Evolutionary conservation across 2,113 vertebrate species (phyloP), one percentile per base, ranked within the genome.

Genomic region (Mixornis gularis): DNA sequence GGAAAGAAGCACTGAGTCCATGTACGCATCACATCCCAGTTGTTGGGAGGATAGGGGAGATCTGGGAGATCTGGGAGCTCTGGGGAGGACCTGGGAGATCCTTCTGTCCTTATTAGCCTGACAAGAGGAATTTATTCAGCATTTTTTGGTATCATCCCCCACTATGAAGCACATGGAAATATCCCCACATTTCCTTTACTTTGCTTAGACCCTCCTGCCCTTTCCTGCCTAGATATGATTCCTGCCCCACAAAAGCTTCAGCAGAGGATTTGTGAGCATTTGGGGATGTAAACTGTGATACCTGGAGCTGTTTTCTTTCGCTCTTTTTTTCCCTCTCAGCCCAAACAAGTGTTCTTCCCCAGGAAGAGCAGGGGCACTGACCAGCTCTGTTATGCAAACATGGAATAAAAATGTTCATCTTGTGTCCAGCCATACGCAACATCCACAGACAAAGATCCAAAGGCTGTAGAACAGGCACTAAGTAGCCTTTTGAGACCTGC

Each of bases 191-290:
- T 29, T 34, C 10, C n/a, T 29, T 68, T 27, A 4, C 13, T 29
- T 17, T 34, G 29, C 40, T 48, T 5, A 14, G 7, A n/a, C 7
- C 34, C n/a, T 53, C 0, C 0, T 32, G 59, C 15, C 22, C 41
- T 44, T 40, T 36, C 34, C 53, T 19, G 25, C 27, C 34, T 38
- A 34, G 48, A 17, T 0, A 1, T 1, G 12, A 46, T 8, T 70
- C 24, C 65, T 63, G 43, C 40, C 53, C 36, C 14, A 25, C 21
- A 72, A 32, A 51, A 12, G 11, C 36, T 49, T 56, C 48, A 20
- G 36, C 58, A 19, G 40, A 16, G 65, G 10, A 12, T 27, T 58
- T 7, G 4, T 21, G 27, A 46, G 44, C 18, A 8, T 55, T 82
- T 82, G 12, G 36, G 20, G 48, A 19, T 13, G 26, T 3, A 32